Percentiles rank a stretch among this genome's conserved stretches.
Evolutionary conservation across 2,888 invertebrate genomes (phyloP).

Genomic region (Sabatieria punctata): DNA sequence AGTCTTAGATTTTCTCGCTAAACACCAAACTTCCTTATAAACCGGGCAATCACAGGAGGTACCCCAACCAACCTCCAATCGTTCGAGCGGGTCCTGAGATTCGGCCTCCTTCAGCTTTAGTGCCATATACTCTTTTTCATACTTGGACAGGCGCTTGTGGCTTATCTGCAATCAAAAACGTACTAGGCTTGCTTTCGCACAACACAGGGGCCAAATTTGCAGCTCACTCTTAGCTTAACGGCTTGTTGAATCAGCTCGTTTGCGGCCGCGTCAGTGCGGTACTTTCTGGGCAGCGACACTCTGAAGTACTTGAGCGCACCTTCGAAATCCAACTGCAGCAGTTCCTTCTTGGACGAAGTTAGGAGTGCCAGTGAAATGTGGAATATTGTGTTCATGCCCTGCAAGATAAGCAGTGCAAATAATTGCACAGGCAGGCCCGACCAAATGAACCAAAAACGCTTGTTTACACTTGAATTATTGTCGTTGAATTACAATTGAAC

Average conservation of each 20-base stretch:
- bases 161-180: slow-evolving; percentile 28
- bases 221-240: slow-evolving; percentile 60
- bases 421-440: too few species aligned
- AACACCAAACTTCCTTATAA: slow-evolving; percentile 6
- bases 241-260: slow-evolving; percentile 73
- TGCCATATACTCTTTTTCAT: slow-evolving; percentile 69
- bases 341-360: slow-evolving; percentile 68
- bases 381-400: slow-evolving; percentile 85
- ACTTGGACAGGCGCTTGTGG: slow-evolving; percentile 69
- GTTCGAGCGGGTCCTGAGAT: slow-evolving; percentile 38
- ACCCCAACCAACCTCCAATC: slow-evolving; percentile 33
- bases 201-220: neutral
- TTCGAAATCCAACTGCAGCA: slow-evolving; percentile 84
- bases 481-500: too few species aligned
- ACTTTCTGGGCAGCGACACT: slow-evolving; percentile 87
- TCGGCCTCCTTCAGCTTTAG: slow-evolving; percentile 44
- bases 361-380: slow-evolving; percentile 85
- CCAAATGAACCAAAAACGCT: too few species aligned
- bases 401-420: slow-evolving; percentile 42
- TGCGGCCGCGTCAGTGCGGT: slow-evolving; percentile 72
- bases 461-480: too few species aligned
- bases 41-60: too few species aligned
- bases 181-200: neutral
- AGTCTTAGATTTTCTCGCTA: slow-evolving; percentile 38
- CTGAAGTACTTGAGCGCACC: slow-evolving; percentile 94